A percentile compares a stretch with the other conserved stretches of the same genome.
These are phyloP conservation scores for Engraulis encrasicolus DNA, from an alignment of 2,113 vertebrate genomes.

Conservation along the genomic window DNA sequence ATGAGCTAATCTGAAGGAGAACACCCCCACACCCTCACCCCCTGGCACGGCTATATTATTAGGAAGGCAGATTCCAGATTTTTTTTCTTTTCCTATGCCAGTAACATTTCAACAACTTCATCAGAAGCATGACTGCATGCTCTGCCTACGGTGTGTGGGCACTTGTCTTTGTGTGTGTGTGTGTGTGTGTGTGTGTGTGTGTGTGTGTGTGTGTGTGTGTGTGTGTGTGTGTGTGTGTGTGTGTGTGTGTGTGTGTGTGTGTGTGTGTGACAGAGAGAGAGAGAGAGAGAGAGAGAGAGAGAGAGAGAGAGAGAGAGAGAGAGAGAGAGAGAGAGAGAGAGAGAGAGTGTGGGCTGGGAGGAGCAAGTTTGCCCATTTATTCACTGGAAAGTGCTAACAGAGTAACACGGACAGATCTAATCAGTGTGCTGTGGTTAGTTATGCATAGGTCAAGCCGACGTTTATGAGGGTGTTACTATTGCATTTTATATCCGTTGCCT, in stretches of 20 bases:
- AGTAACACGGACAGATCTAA: background rate
- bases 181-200: background rate
- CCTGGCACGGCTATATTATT: background rate
- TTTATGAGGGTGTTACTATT: background rate
- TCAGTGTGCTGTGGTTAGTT: background rate
- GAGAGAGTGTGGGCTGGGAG: too few species aligned
- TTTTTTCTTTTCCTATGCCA: background rate
- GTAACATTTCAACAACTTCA: background rate
- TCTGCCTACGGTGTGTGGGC: background rate
- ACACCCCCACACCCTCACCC: background rate
- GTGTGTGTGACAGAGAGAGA: background rate
- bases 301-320: background rate
- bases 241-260: background rate
- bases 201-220: background rate
- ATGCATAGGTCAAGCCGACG: background rate
- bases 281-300: background rate
- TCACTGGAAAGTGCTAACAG: slow-evolving; percentile 1
- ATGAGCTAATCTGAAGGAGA: background rate
- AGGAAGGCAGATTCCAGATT: background rate
- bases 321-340: background rate
- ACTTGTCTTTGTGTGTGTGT: too few species aligned
- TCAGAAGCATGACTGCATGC: background rate
- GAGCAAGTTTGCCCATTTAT: background rate
- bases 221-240: background rate
- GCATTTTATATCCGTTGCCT: background rate